phyloP scores from a whole-genome alignment of 2,888 invertebrate species.

The Steromphala cineraria region DNA sequence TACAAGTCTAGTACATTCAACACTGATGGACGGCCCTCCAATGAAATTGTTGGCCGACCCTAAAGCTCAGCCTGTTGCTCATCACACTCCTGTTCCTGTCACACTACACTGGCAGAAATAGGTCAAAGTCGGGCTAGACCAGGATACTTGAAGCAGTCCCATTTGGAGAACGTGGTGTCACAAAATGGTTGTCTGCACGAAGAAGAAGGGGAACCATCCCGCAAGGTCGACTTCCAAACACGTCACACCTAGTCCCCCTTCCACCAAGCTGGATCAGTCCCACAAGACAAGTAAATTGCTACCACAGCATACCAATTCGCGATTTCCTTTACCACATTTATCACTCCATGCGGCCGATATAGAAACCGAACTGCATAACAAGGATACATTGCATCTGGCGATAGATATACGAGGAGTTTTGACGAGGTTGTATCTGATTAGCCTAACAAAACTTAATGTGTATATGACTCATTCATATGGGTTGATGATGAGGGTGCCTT shows the following conservation, averaged over 20 bases:
- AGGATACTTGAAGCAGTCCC: conserved; percentile 31
- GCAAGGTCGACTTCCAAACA: conserved; percentile 33
- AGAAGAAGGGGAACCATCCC: conserved; percentile 29
- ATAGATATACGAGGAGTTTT: conserved; percentile 46
- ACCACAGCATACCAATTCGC: no score
- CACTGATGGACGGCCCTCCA: conserved; percentile 46
- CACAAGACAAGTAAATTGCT: no score
- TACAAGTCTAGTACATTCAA: conserved; percentile 39
- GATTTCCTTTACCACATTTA: conserved; percentile 32
- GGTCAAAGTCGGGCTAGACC: conserved; percentile 53
- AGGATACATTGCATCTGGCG: conserved; percentile 31
- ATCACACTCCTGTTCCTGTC: conserved; percentile 46
- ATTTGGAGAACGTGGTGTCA: conserved; percentile 38
- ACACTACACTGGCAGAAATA: conserved; percentile 53
- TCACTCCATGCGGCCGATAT: conserved; percentile 49
- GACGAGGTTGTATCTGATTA: no score
- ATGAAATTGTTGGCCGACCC: conserved; percentile 51
- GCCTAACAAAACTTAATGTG: no score
- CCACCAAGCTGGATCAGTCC: not conserved
- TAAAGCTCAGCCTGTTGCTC: conserved; percentile 45
- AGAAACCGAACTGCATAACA: conserved; percentile 32
- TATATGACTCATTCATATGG: no score
- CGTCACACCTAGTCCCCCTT: not conserved
- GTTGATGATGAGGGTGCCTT: no score
- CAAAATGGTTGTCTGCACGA: conserved; percentile 39